Evolutionary conservation across 2,888 invertebrate species (phyloP), one percentile per base, ranked within the genome.

Genomic region (Vanessa cardui): DNA sequence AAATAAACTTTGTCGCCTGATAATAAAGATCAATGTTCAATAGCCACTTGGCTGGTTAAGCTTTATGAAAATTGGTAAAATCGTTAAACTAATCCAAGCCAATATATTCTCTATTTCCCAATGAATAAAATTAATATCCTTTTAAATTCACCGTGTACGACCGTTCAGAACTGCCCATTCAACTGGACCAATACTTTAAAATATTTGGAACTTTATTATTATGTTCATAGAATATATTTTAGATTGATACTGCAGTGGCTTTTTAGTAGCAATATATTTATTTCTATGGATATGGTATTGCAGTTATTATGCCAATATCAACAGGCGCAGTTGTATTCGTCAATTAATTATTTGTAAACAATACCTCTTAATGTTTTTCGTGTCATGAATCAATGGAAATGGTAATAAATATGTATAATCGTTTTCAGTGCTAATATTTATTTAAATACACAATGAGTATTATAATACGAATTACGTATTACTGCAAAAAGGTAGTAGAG

Each of bases 281-380:
- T 82, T 83, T 80, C 83, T 79, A 78, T 78, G 77, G 78, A 85
- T 87, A 86, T 85, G 83, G 81, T 77, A 80, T 83, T 83, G 85
- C 86, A 89, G 90, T 89, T 89, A 89, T 89, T 87, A 89, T 83
- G 82, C 80, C 86, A 88, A 84, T 90, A 89, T 87, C 86, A 87
- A 87, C 83, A 85, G 85, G 80, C 83, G 79, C 88, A 89, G 88
- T 90, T 90, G 89, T 87, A 87, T 85, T 86, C 82, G 87, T 83
- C 89, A 83, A 91, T 92, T 91, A 92, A 91, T 92, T 92, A 92
- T 91, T 91, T 87, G 92, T 87, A 91, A 90, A 92, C 89, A 91
- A 86, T 86, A 78, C 79, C 70, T 74, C 75, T 68, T 72, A 74
- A 72, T 78, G 78, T 81, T 83, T 82, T 80, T 78, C 74, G 79